A percentile compares a stretch with the other conserved stretches of the same genome.
These are phyloP conservation scores for Eulemur rufifrons DNA, from an alignment of 2,113 vertebrate genomes.

Conservation along the genomic window DNA sequence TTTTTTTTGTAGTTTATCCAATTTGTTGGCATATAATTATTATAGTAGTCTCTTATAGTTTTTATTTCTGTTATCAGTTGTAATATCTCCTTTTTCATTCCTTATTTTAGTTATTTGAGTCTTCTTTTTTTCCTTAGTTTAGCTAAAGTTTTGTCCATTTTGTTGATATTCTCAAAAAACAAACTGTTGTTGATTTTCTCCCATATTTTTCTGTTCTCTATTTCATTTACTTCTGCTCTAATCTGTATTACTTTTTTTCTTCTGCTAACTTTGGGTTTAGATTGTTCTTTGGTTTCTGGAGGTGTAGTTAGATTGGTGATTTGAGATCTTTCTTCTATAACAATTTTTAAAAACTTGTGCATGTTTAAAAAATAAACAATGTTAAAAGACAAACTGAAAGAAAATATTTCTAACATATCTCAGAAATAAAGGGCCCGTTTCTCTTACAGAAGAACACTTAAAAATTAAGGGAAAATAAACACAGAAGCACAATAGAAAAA, in stretches of 20 bases:
- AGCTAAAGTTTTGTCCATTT: background rate
- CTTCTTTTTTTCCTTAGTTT: background rate
- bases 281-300: background rate
- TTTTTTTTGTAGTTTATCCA: background rate
- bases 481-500: background rate
- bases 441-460: background rate
- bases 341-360: background rate
- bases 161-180: background rate
- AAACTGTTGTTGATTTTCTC: background rate
- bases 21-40: background rate
- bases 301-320: background rate
- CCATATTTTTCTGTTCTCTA: background rate
- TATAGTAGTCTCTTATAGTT: background rate
- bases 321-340: background rate
- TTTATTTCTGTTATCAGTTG: background rate
- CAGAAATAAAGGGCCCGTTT: background rate
- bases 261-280: background rate
- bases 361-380: background rate
- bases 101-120: background rate
- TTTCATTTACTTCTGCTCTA: background rate
- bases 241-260: background rate
- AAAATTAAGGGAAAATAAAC: background rate
- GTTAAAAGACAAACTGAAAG: background rate
- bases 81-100: background rate
- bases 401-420: conserved; percentile 20